Conservation (phyloP, 2,113 vertebrate species). For the Bubo scandiacus region DNA sequence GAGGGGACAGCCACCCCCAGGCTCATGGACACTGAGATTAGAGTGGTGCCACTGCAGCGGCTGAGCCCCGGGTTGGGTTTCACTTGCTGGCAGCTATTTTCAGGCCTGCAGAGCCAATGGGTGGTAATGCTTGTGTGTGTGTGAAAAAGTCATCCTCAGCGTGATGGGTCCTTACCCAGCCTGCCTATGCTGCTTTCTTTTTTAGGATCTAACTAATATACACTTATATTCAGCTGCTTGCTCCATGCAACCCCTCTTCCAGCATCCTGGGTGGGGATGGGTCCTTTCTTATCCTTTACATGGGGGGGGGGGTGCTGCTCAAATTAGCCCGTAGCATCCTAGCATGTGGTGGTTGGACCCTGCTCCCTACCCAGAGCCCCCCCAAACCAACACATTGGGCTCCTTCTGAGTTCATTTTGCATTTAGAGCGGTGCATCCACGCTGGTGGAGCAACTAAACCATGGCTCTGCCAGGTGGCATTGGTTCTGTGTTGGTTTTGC, state of each 20-base stretch:
- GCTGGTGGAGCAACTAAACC: neutral
- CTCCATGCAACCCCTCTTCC: neutral
- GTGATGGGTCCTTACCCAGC: neutral
- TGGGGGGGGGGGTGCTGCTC: fast-evolving
- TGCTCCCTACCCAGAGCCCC: neutral
- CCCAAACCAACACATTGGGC: fast-evolving
- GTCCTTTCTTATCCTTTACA: neutral
- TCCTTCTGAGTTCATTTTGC: fast-evolving
- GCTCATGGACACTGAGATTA: fast-evolving
- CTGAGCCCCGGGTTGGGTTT: neutral
- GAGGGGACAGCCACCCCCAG: neutral
- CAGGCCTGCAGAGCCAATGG: neutral
- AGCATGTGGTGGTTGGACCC: fast-evolving
- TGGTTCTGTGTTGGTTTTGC: neutral
- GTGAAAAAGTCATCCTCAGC: fast-evolving
- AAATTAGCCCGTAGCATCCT: neutral
- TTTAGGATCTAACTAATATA: neutral
- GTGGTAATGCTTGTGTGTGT: fast-evolving
- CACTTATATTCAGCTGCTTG: neutral
- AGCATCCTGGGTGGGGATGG: neutral
- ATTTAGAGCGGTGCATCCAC: fast-evolving
- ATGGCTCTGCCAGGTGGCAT: neutral
- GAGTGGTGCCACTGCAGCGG: fast-evolving
- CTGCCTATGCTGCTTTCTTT: neutral
- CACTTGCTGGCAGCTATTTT: neutral